Evolutionary conservation across 2,113 vertebrate genomes (phyloP), one percentile per base, ranked within the genome.

Genomic region (Glaucomys volans): DNA sequence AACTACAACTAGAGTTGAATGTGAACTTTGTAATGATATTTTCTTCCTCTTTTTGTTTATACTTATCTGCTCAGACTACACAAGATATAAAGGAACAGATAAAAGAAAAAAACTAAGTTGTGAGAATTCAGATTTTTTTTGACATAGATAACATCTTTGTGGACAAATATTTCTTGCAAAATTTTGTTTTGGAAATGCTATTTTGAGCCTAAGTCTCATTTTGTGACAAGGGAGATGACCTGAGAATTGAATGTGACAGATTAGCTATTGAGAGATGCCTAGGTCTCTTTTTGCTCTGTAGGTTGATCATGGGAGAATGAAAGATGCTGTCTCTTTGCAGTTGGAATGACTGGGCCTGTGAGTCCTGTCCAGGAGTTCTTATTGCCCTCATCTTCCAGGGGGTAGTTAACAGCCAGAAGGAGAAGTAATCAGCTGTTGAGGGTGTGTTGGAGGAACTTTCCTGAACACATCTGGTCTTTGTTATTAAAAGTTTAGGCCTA

Each of bases 171-270:
- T 77, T 35, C 35, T 50, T 44, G 42, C 1, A 37, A 77, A 79
- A 35, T n/a, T 81, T 67, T 95, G n/a, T 69, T 77, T 95, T 69
- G 37, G 37, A 67, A 92, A 74, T 93, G 62, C 37, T 67, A 42
- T 86, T 93, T 82, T 30, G 28, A 67, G 1, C 8, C 82, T 66
- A 94, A 52, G 14, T 71, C 87, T 83, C 42, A 57, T 52, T 87
- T 75, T 42, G 35, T 62, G 35, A n/a, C 18, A 71, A 57, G 12
- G 28, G 20, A 40, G n/a, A 64, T 20, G n/a, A 89, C 75, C 14
- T 75, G n/a, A 64, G 50, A 86, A 72, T 71, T 90, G 75, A 50
- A 16, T n/a, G 24, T 57, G 62, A 79, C 14, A 67, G 69, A 72
- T 28, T 20, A 59, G 4, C 37, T 52, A 50, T 22, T 91, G 28